phyloP scores from a whole-genome alignment of 2,888 invertebrate species.

The Lacanobia wlatinum region DNA sequence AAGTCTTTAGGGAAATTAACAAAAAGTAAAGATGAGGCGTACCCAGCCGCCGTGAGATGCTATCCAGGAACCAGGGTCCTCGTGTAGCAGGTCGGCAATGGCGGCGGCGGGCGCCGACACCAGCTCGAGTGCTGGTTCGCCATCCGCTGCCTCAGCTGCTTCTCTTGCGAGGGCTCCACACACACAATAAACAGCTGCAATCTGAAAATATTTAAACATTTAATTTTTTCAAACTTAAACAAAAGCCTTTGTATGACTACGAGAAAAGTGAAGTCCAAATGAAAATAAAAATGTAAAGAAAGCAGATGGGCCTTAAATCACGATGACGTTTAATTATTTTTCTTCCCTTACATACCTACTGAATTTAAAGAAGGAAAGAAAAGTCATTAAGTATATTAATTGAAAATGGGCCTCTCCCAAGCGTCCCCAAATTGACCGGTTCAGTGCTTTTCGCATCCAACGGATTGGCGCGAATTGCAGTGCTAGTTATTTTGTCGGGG shows the following conservation, averaged over 20 bases:
- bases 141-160: slow-evolving; percentile 90
- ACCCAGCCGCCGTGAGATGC: slow-evolving; percentile 97
- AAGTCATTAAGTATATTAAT: background rate
- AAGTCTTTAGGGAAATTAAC: background rate
- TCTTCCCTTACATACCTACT: background rate
- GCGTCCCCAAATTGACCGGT: background rate
- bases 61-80: slow-evolving; percentile 95
- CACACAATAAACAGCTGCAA: slow-evolving; percentile 95
- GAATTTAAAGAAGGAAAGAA: background rate
- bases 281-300: background rate
- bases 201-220: slow-evolving; percentile 71
- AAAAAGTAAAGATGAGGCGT: slow-evolving; percentile 58
- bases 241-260: background rate
- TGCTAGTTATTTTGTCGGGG: background rate
- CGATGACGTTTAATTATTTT: background rate
- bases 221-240: background rate
- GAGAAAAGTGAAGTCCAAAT: background rate
- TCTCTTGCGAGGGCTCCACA: slow-evolving; percentile 96
- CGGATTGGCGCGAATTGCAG: background rate
- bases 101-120: slow-evolving; percentile 92
- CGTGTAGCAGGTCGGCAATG: slow-evolving; percentile 94
- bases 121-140: slow-evolving; percentile 91
- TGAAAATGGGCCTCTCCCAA: background rate
- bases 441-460: background rate
- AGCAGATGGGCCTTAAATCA: background rate